Percentiles rank a stretch among this genome's conserved stretches.
Conservation (phyloP, 2,113 vertebrate genomes). For the Mobula hypostoma region DNA sequence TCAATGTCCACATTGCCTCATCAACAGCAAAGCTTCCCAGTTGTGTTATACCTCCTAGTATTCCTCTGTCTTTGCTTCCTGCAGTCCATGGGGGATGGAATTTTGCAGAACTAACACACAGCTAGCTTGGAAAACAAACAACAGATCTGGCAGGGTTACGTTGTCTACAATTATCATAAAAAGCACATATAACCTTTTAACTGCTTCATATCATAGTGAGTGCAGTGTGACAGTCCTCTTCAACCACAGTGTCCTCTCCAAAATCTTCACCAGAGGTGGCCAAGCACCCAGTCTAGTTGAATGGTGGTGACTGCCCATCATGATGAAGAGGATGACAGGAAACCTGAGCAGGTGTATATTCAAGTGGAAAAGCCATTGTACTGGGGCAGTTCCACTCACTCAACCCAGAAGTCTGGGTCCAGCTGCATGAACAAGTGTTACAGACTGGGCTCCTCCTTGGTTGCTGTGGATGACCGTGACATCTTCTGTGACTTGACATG, state of each 20-base stretch:
- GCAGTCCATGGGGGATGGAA: background rate
- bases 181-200: background rate
- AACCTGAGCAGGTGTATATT: too few species aligned
- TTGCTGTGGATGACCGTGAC: too few species aligned
- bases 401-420: too few species aligned
- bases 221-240: background rate
- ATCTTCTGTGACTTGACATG: too few species aligned
- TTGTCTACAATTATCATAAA: background rate
- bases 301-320: background rate
- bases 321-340: too few species aligned
- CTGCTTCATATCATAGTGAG: background rate
- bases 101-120: background rate
- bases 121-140: background rate
- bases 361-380: too few species aligned
- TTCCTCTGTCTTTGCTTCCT: background rate
- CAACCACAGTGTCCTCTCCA: background rate
- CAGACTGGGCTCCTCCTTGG: too few species aligned
- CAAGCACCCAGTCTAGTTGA: background rate
- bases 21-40: background rate
- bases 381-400: too few species aligned
- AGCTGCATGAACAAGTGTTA: too few species aligned
- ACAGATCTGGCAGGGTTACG: background rate
- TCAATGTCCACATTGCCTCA: background rate
- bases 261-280: background rate
- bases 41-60: background rate